Percentiles rank a stretch among this genome's conserved stretches.
These are phyloP conservation scores for Phodopus roborovskii DNA, from an alignment of 2,113 vertebrate species.

Conservation along the genomic window DNA sequence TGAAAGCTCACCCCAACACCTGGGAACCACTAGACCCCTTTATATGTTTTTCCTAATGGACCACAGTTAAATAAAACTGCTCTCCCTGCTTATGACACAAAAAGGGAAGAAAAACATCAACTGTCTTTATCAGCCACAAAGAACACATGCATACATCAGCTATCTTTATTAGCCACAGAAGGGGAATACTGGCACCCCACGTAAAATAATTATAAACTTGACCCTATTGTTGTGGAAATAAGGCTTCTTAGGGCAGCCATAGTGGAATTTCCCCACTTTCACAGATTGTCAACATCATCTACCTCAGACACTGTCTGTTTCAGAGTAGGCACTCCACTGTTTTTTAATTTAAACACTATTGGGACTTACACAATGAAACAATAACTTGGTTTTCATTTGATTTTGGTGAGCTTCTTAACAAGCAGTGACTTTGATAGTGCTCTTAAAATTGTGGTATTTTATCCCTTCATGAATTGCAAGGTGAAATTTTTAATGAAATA, in stretches of 20 bases:
- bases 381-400: not conserved
- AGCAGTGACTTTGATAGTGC: slow-evolving; percentile 1
- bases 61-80: not conserved
- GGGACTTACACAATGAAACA: not conserved
- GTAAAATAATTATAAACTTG: not conserved
- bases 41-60: not conserved
- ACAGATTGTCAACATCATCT: not conserved
- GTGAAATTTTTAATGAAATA: slow-evolving; percentile 18
- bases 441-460: slow-evolving; percentile 1
- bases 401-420: not conserved
- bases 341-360: not conserved
- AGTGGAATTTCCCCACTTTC: slow-evolving; percentile 57
- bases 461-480: not conserved
- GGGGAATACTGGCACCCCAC: not conserved
- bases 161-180: not conserved
- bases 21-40: not conserved
- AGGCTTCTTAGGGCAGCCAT: not conserved
- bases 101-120: not conserved
- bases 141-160: not conserved
- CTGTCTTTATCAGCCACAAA: not conserved
- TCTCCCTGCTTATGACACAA: not conserved
- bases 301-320: slow-evolving; percentile 37
- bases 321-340: not conserved
- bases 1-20: not conserved
- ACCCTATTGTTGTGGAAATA: not conserved